Percentiles rank a stretch among this genome's conserved stretches.
Conservation (phyloP, 2,113 vertebrate species). For the Chloroceryle aenea region DNA sequence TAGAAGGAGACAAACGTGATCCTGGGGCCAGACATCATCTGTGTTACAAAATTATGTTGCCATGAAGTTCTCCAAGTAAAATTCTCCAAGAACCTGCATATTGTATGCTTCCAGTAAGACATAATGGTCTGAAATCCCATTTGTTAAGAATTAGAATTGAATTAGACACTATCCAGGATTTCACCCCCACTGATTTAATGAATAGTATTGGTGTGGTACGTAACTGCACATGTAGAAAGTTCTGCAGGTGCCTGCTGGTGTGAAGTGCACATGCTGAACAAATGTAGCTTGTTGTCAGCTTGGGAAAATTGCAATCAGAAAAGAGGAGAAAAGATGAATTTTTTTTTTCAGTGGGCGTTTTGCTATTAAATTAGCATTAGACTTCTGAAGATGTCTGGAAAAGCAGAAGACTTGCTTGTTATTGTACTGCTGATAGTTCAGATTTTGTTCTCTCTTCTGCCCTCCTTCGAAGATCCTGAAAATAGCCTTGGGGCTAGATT, state of each 20-base stretch:
- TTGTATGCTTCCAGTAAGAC: not conserved
- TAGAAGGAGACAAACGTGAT: not conserved
- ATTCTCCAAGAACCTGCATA: not conserved
- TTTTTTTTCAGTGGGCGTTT: not conserved
- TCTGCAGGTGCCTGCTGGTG: not conserved
- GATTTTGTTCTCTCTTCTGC: not conserved
- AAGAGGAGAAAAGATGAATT: fast-evolving
- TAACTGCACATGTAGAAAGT: not conserved
- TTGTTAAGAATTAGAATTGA: not conserved
- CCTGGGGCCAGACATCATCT: not conserved
- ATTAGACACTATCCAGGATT: not conserved
- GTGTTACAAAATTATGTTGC: fast-evolving
- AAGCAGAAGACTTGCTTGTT: not conserved
- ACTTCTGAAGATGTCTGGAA: not conserved
- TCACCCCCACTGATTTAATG: not conserved
- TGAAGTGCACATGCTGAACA: not conserved
- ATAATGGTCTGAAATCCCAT: not conserved
- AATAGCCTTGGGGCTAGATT: not conserved
- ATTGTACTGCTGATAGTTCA: not conserved
- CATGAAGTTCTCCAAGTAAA: not conserved
- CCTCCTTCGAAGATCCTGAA: not conserved
- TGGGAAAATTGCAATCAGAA: not conserved
- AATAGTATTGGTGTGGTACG: fast-evolving
- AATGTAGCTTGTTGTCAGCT: not conserved
- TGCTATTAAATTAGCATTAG: not conserved